Base-by-base conservation (phyloP, 37 sponge, comb jelly and placozoan genomes). In the Ianthella basta region DNA sequence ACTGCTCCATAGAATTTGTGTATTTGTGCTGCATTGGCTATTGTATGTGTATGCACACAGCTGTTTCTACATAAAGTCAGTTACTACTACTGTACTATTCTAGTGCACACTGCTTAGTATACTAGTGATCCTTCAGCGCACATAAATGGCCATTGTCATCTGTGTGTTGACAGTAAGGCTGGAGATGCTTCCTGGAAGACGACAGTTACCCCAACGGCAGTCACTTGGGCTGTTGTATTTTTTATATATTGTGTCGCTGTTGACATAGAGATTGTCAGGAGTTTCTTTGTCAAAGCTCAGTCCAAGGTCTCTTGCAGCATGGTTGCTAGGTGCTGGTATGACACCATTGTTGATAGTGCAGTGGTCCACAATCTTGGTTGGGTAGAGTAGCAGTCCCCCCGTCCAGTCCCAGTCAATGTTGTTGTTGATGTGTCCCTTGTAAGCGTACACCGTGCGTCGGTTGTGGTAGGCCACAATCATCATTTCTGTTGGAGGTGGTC, bases 381-480 rank as follows among this genome's bases (percentile, higher is more conserved):
- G 65, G 40, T 61, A 34, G 29, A 61, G 54, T 36, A 60, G 65
- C 10, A 33, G 6, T 18, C 41, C 82, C 32, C 82, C 82, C 21
- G 41, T 82, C 82, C 82, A 82, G 44, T 82, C 65, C 20, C 20
- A 24, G 40, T 82, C 82, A 60, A 82, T 82, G 65, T 82, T 82
- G 41, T n/a, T 37, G 44, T 82, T 82, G 34, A 24, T 33, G 61
- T 24, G 29, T 24, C 82, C 82, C 25, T 38, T 60, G 35, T 82
- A 82, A 38, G 82, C 82, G 33, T 61, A 82, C 23, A 82, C 82
- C 41, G 61, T 34, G 33, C 29, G 33, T 21, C 55, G 34, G 38
- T 82, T 82, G 65, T 82, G 82, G 82, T 82, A 82, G 53, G 64
- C 82, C 18, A 64, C 82, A 23, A 82, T 60, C 82, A 82, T 82